These are phyloP conservation scores for Alcis repandata DNA, from an alignment of 2,888 invertebrate species.

Conservation along the genomic window DNA sequence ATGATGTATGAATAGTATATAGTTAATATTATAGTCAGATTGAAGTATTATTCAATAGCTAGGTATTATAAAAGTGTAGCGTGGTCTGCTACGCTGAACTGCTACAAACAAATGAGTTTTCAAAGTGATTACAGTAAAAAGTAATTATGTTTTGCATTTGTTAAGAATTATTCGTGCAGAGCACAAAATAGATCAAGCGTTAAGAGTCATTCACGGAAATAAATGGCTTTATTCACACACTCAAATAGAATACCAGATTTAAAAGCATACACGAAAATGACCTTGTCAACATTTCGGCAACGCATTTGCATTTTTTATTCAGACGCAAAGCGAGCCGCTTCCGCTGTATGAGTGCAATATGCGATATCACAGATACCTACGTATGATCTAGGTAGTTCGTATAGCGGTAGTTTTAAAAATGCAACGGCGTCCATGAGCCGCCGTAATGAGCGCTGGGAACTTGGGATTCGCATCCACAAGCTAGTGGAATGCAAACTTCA, in stretches of 20 bases:
- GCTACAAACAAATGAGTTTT: too few relatives aligned
- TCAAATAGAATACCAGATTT: neutral
- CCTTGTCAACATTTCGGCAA: neutral
- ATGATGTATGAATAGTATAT: too few relatives aligned
- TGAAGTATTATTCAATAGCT: too few relatives aligned
- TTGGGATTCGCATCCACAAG: conserved; percentile 20
- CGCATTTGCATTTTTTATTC: conserved; percentile 22
- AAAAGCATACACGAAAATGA: neutral
- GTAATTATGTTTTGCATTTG: neutral
- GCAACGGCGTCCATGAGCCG: conserved; percentile 20
- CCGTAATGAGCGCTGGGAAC: conserved; percentile 23
- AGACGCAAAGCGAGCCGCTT: conserved; percentile 6
- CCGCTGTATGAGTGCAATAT: conserved; percentile 23
- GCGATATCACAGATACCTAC: conserved; percentile 13
- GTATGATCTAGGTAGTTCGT: conserved; percentile 19
- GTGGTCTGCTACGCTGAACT: too few relatives aligned
- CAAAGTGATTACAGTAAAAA: too few relatives aligned
- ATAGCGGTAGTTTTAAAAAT: conserved; percentile 34
- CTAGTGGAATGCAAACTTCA: conserved; percentile 8
- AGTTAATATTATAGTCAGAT: too few relatives aligned
- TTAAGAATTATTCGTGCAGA: too few relatives aligned
- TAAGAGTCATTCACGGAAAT: too few relatives aligned
- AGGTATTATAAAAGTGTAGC: too few relatives aligned
- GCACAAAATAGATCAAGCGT: too few relatives aligned
- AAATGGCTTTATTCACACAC: too few relatives aligned